Percentiles rank a stretch among this genome's conserved stretches.
These are phyloP conservation scores for Spodoptera picta DNA, from an alignment of 2,888 invertebrate genomes.

Conservation along the genomic window DNA sequence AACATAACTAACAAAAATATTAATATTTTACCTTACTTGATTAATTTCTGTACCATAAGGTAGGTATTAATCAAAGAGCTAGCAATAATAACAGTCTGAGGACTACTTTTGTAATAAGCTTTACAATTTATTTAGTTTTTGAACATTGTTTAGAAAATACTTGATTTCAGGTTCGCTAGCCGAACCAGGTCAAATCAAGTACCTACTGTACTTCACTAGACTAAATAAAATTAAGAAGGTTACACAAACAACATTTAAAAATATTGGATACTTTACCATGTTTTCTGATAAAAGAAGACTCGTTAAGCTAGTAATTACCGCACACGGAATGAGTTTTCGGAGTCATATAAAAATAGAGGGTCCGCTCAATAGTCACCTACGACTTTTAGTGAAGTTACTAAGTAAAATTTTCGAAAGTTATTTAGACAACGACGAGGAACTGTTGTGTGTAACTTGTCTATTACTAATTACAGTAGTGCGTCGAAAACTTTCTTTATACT, in stretches of 20 bases:
- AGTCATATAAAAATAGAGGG: background rate
- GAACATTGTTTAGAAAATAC: background rate
- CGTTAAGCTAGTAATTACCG: too few relatives aligned
- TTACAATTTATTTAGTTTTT: background rate
- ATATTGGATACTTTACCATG: too few relatives aligned
- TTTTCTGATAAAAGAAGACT: too few relatives aligned
- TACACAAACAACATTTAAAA: too few relatives aligned
- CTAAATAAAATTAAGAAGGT: too few relatives aligned
- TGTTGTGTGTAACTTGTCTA: conserved; percentile 53
- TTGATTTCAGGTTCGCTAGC: too few relatives aligned
- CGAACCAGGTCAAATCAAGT: too few relatives aligned
- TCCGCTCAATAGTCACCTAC: background rate
- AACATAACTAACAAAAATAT: too few relatives aligned
- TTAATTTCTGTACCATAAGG: too few relatives aligned
- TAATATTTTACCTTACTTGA: too few relatives aligned
- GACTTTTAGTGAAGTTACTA: conserved; percentile 13
- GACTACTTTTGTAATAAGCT: conserved; percentile 7
- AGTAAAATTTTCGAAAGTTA: conserved; percentile 28
- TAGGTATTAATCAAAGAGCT: background rate
- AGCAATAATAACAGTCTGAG: conserved; percentile 7
- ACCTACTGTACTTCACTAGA: too few relatives aligned
- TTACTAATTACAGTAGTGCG: conserved; percentile 63
- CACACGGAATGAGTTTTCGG: too few relatives aligned
- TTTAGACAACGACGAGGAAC: conserved; percentile 17
- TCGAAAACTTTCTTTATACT: conserved; percentile 57